phyloP scores from a whole-genome alignment of 2,113 vertebrate genomes.

The Catagonus wagneri region DNA sequence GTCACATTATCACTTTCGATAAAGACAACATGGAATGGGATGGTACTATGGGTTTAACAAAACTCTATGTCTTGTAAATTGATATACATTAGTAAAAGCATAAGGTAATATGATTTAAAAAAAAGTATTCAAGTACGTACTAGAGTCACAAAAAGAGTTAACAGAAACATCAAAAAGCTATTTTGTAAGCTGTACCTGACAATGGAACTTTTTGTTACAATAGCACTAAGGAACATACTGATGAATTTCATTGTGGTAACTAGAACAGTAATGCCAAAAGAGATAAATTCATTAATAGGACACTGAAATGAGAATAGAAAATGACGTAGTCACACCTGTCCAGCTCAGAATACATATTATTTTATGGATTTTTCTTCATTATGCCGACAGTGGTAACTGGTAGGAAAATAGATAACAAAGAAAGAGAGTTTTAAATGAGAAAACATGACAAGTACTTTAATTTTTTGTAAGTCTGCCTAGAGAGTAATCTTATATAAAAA shows the following conservation, averaged over 20 bases:
- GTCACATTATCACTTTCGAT: not conserved
- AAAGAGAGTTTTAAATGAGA: not conserved
- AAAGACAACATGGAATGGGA: not conserved
- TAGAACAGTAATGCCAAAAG: not conserved
- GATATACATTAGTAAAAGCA: not conserved
- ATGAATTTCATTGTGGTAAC: conserved; percentile 39
- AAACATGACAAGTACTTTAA: not conserved
- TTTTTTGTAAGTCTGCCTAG: not conserved
- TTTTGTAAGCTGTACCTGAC: not conserved
- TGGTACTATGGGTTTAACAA: not conserved
- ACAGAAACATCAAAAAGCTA: conserved; percentile 47
- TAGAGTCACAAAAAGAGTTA: conserved; percentile 55
- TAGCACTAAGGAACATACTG: not conserved
- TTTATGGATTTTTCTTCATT: conserved; percentile 25
- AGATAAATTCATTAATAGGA: not conserved
- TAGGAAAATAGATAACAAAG: not conserved
- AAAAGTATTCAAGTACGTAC: not conserved
- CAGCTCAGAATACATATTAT: not conserved
- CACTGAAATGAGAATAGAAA: conserved; percentile 11
- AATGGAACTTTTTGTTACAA: not conserved
- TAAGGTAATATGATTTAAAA: not conserved
- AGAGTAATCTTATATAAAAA: not conserved
- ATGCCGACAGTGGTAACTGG: not conserved
- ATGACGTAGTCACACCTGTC: not conserved
- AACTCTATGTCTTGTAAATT: not conserved